Base-by-base conservation (phyloP, 2,113 vertebrate species). In the Carettochelys insculpta region DNA sequence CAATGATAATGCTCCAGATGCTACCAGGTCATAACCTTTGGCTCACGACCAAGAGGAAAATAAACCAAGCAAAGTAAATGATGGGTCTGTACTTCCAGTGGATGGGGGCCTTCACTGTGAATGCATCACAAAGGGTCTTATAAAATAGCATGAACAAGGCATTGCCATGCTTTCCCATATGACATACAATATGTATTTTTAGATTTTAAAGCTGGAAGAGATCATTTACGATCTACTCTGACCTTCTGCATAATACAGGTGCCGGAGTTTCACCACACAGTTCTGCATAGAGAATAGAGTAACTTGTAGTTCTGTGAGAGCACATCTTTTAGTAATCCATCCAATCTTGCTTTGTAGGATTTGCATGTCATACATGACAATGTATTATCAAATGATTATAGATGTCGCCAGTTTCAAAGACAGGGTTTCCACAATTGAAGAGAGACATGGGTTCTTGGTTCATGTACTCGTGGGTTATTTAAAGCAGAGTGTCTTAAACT, bases 341-440 rank as follows among this genome's bases (percentile, higher is more conserved):
- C 3, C 13, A 19, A 20, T 65, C 88, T 90, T 47, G 38, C 41
- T 50, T 38, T 79, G 45, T 43, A 85, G 79, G 10, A 2, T 3
- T 43, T 31, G 12, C 0, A 6, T 20, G 41, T 31, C 27, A 78
- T 52, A 75, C 31, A 56, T 5, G 20, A 34, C 73, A 13, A 3
- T 14, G 6, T 8, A 51, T 14, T 9, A 25, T 0, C 3, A 85
- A 13, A 22, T 5, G 8, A 13, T 3, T 73, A 31, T 2, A 16
- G 43, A 5, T 0, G 1, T 16, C 45, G 38, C 34, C 14, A 11
- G 22, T 0, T 45, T 52, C 50, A 82, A 47, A 48, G 24, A 54
- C 82, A 47, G 1, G 1, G 27, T 24, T 41, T 34, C 43, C 31
- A 8, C 8, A 34, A 6, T 1, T 20, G 38, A 78, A 34, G 45